Conservation (phyloP, 2,888 invertebrate genomes). For the Venusia cambrica region DNA sequence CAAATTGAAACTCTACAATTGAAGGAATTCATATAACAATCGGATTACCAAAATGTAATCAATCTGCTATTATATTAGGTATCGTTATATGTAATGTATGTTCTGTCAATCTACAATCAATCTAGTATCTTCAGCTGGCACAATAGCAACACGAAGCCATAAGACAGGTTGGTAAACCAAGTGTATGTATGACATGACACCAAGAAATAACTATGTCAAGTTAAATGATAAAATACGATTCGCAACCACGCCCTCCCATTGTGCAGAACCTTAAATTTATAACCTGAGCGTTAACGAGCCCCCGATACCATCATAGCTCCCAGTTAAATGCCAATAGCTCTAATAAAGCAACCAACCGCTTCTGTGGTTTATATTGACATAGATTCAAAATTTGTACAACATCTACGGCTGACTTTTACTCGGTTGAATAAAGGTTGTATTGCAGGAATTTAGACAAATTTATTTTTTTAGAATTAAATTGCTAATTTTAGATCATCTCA, state of each 20-base stretch:
- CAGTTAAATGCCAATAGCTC: constrained; percentile 45
- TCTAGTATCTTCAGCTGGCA: no score
- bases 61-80: no score
- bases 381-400: no score
- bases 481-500: no score
- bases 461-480: no score
- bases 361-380: constrained; percentile 24
- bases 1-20: no score
- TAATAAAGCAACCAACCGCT: constrained; percentile 33
- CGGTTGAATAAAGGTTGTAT: no score
- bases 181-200: constrained; percentile 13
- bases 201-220: constrained; percentile 21
- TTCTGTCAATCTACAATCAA: constrained; percentile 1
- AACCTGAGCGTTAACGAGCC: constrained; percentile 66
- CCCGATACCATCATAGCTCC: constrained; percentile 58
- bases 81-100: no score
- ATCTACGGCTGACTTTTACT: no score
- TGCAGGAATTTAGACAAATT: no score
- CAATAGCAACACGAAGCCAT: constrained; percentile 6
- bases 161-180: constrained; percentile 9
- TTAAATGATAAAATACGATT: constrained; percentile 35
- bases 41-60: no score
- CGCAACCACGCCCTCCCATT: constrained; percentile 55
- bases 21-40: no score
- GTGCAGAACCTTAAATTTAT: constrained; percentile 62